A percentile compares a stretch with the other conserved stretches of the same genome.
phyloP scores from a whole-genome alignment of 2,888 invertebrate species.

The Noctua janthina region DNA sequence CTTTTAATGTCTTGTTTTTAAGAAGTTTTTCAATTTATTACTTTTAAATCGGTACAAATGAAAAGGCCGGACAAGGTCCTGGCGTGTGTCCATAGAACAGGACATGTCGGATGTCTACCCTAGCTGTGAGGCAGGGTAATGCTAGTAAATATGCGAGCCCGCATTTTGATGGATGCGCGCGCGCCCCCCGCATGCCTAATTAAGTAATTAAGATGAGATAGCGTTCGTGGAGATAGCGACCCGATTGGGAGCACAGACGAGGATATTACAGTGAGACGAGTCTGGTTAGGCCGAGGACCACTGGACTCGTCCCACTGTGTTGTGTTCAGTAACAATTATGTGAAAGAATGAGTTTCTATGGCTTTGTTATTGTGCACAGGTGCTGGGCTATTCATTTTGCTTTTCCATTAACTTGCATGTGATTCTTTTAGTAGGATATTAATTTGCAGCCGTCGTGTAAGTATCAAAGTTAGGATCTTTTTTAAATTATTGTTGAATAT shows the following conservation, averaged over 20 bases:
- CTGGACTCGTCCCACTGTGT: background rate
- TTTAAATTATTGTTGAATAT: background rate
- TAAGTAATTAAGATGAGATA: conserved; percentile 77
- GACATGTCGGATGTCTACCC: background rate
- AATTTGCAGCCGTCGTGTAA: background rate
- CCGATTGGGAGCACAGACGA: conserved; percentile 5
- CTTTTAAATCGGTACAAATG: background rate
- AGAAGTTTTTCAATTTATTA: background rate
- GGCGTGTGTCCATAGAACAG: background rate
- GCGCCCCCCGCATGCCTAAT: conserved; percentile 74
- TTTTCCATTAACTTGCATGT: background rate
- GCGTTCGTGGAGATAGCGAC: conserved; percentile 45
- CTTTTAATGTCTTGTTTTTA: background rate
- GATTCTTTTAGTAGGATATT: background rate
- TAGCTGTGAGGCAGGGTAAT: conserved; percentile 1
- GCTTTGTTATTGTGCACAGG: background rate
- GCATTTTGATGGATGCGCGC: conserved; percentile 63
- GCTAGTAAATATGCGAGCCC: conserved; percentile 38
- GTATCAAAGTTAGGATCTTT: background rate
- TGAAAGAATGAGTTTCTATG: background rate
- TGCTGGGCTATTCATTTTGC: background rate
- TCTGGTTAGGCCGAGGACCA: background rate
- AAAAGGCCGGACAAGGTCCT: background rate
- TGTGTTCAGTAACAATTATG: background rate
- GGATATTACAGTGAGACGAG: conserved; percentile 22